Percentiles rank a stretch among this genome's conserved stretches.
Conservation (phyloP, 2,888 invertebrate species). For the Timema cristinae region DNA sequence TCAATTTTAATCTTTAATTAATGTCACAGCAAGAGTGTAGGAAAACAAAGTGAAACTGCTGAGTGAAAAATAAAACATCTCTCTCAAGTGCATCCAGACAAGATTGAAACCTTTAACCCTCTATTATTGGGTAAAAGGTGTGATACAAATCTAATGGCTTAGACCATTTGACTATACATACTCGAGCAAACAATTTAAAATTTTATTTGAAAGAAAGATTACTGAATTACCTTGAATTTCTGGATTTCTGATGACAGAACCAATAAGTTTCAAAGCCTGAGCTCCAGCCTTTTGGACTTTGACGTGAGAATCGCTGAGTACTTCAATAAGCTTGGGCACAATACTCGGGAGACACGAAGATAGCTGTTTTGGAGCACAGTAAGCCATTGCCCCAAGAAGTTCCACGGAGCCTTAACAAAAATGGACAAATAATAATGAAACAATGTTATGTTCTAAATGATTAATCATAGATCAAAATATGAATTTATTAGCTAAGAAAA, state of each 20-base stretch:
- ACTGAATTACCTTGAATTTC: conserved; percentile 76
- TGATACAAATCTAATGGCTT: no score
- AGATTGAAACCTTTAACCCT: no score
- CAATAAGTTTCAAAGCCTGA: conserved; percentile 92
- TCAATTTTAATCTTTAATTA: no score
- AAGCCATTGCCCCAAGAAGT: conserved; percentile 95
- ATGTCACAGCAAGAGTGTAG: no score
- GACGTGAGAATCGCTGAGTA: conserved; percentile 94
- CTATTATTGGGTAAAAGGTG: no score
- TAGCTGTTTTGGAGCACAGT: conserved; percentile 97
- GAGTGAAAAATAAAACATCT: no score
- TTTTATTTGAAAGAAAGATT: background rate
- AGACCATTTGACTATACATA: no score
- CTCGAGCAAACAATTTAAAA: no score
- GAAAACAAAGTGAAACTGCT: no score
- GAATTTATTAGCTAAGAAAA: background rate
- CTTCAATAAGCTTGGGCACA: conserved; percentile 95
- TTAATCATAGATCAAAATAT: background rate
- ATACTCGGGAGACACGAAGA: conserved; percentile 97
- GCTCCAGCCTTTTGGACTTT: conserved; percentile 96
- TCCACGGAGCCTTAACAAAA: conserved; percentile 77
- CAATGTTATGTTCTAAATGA: background rate
- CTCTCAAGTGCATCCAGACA: no score
- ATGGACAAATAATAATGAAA: conserved; percentile 12
- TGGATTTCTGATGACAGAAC: conserved; percentile 96